Evolutionary conservation across 2,888 invertebrate species (phyloP).

Genomic region (Odontocerum albicorne): DNA sequence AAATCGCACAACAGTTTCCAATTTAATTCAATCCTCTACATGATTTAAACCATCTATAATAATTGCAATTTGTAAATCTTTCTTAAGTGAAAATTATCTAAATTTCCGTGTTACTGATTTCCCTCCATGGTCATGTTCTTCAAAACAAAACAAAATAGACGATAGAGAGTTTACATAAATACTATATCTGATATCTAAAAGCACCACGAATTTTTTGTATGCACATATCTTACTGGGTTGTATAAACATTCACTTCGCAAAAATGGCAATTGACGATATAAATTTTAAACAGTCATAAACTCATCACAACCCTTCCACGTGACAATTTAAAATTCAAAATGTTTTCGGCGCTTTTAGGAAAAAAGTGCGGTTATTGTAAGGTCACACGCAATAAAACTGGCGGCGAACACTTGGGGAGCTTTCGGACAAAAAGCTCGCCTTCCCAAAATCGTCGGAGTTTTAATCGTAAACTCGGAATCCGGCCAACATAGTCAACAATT

Average conservation of each 20-base stretch:
- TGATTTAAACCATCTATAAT: no score
- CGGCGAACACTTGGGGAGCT: neutral
- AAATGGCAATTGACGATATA: neutral
- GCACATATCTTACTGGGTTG: neutral
- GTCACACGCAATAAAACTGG: neutral
- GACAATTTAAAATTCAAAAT: conserved; percentile 6
- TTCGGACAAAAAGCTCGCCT: conserved; percentile 1
- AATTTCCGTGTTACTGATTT: no score
- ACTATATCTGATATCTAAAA: no score
- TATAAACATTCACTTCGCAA: neutral
- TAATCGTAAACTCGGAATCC: neutral
- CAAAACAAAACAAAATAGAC: no score
- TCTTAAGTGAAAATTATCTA: no score
- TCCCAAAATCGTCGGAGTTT: neutral
- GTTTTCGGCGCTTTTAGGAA: neutral
- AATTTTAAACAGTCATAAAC: no score
- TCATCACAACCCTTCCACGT: neutral
- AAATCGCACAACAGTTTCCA: no score
- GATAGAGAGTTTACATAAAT: no score
- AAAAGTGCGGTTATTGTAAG: neutral
- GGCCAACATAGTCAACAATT: neutral
- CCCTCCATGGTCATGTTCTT: no score
- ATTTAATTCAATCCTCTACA: no score
- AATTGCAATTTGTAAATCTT: no score
- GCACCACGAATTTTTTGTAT: neutral